Evolutionary conservation across 1,140 invertebrate species (phyloP), one percentile per base, ranked within the genome.

Genomic region (Trichoplusia ni): DNA sequence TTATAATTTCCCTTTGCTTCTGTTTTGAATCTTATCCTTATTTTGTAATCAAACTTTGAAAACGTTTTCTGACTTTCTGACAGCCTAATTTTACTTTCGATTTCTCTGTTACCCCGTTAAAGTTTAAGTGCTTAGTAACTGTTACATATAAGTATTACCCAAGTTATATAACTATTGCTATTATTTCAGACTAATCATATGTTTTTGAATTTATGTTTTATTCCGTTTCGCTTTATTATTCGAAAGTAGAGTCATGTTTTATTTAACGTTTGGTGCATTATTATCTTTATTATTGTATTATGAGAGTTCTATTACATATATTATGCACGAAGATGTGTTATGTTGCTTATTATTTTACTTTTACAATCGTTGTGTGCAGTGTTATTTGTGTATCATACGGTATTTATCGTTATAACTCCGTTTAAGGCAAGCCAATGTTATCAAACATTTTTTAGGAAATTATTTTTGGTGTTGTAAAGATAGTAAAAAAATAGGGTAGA

Each of bases 281-380:
- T 18, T 51, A 51, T 31, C 46, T 49, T 49, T 33, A 31, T 49
- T 49, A 19, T 19, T 23, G 40, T 44, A 44, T 44, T 40, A 19
- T 40, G 14, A 16, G 13, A 21, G 6, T 6, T 27, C 47, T 33
- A 51, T 51, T 51, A 51, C 47, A 35, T 25, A 21, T 51, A 51
- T 51, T 16, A 35, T 51, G 47, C 47, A 51, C 16, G 2, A 16
- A 11, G 25, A 27, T 14, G 23, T 46, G 44, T 46, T 29, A 46
- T 46, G 27, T 35, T 51, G 29, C 8, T 8, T 23, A 46, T 27
- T 27, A 33, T 51, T 31, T 13, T 18, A 35, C 7, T 51, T 33
- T 51, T 35, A 35, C 6, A 51, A 51, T 51, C 27, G 35, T 13
- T 27, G 8, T 23, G 27, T 14, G 27, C 9, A 46, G 4, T 29